Evolutionary conservation across 2,888 invertebrate genomes (phyloP), one percentile per base, ranked within the genome.

Genomic region (Cerceris rybyensis): DNA sequence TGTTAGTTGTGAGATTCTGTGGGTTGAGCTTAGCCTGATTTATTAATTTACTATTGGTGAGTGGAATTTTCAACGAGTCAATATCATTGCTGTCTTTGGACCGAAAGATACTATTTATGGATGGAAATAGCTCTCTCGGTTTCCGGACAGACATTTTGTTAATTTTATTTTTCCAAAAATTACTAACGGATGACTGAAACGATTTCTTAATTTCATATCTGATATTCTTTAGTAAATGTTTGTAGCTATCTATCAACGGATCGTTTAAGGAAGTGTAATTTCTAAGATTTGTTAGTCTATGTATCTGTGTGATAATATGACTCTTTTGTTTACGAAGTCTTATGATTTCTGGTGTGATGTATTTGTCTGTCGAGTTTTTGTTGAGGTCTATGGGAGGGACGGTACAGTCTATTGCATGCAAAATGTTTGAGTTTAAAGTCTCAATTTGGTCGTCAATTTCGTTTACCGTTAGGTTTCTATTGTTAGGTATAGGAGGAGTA

Each of bases 21-120:
- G 6, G 5, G 4, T 63, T 14, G n/a, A 69, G 14, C 9, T 60
- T 17, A 0, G 69, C 64, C 14, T 46, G 16, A 0, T 4, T 11
- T 0, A 55, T 0, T 0, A 69, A 11, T 0, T 39, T n/a, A 0
- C 0, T 0, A 1, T 49, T 5, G 0, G 7, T 43, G 1, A 4
- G 16, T 7, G 7, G 39, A 0, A 69, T 69, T 65, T 41, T 54
- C 4, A 69, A 7, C 0, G 46, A 11, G n/a, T 64, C 42, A 6
- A 42, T 75, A 4, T 6, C 14, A 14, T 13, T 54, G 0, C 7
- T 0, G 0, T 9, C 1, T 60, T 55, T 69, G 0, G 17, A n/a
- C 39, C 64, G 9, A 2, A 60, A 69, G 0, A 74, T 64, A 5
- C 46, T 64, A 8, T 73, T 73, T 0, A 73, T 63, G 1, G 6